Evolutionary conservation across 2,113 vertebrate species (phyloP).

Genomic region (Nothocercus nigrocapillus): DNA sequence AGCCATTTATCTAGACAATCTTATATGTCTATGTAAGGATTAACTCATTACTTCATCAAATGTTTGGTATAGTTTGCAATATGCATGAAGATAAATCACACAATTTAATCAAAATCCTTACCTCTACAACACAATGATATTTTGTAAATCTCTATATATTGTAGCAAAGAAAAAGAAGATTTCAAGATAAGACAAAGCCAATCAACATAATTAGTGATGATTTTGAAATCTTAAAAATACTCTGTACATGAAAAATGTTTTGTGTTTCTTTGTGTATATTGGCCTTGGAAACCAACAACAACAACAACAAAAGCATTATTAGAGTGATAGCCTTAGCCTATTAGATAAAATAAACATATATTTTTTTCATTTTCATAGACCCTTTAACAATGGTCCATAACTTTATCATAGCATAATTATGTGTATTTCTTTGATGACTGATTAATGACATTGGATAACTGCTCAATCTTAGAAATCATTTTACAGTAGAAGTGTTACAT

Average conservation of each 20-base stretch:
- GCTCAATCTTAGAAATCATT: not conserved
- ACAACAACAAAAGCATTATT: not conserved
- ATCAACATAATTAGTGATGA: not conserved
- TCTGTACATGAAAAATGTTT: not conserved
- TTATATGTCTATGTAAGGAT: not conserved
- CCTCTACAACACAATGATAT: not conserved
- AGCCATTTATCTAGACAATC: not conserved
- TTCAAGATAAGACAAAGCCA: not conserved
- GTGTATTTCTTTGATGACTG: not conserved
- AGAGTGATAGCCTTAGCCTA: not conserved
- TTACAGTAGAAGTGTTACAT: slow-evolving; percentile 8
- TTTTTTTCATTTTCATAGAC: not conserved
- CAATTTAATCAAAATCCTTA: not conserved
- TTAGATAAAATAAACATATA: not conserved
- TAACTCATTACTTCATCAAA: not conserved
- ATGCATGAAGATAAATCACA: not conserved
- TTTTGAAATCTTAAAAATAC: not conserved
- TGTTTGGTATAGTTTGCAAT: not conserved
- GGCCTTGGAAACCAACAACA: too few species aligned
- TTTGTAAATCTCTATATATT: not conserved
- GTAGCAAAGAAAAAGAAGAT: not conserved
- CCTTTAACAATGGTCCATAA: not conserved
- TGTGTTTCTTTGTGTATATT: not conserved
- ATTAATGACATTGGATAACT: not conserved
- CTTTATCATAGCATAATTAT: not conserved